Percentiles rank a stretch among this genome's conserved stretches.
Conservation (phyloP, 1,140 invertebrate genomes). For the Pissodes strobi region DNA sequence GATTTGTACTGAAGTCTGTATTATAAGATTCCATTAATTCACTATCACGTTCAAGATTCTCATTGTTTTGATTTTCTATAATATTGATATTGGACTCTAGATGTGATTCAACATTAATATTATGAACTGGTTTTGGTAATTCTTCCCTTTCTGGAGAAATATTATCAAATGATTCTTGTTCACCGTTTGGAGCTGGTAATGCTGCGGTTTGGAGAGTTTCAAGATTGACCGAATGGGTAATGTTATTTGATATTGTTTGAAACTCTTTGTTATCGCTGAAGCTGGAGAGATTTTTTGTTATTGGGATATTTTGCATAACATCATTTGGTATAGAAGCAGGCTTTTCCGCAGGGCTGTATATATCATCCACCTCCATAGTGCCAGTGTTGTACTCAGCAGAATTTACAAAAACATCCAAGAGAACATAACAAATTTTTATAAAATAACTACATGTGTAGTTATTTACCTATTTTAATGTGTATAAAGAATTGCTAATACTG, state of each 20-base stretch:
- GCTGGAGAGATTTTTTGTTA: conserved; percentile 7
- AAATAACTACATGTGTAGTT: conserved; percentile 10
- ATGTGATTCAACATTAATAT: conserved; percentile 16
- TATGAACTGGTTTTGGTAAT: conserved; percentile 5
- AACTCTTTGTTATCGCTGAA: conserved; percentile 14
- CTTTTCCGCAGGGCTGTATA: conserved; percentile 21
- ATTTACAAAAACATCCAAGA: conserved; percentile 1
- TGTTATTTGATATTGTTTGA: conserved; percentile 5
- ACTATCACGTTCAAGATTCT: conserved; percentile 27
- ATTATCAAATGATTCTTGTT: conserved; percentile 10
- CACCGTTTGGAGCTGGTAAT: conserved; percentile 15
- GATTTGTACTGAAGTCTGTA: background rate
- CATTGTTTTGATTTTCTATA: conserved; percentile 30
- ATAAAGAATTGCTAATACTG: background rate
- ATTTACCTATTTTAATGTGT: background rate
- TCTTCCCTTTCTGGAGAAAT: background rate
- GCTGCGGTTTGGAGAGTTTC: conserved; percentile 6
- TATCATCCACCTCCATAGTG: conserved; percentile 27
- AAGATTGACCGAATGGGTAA: background rate
- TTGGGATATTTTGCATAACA: background rate
- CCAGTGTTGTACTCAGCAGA: conserved; percentile 29
- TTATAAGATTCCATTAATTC: conserved; percentile 27
- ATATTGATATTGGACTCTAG: conserved; percentile 25
- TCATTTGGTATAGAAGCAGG: conserved; percentile 10
- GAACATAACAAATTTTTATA: background rate